Percentiles rank a stretch among this genome's conserved stretches.
Conservation (phyloP, 1,140 invertebrate genomes). For the Cephus cinctus region DNA sequence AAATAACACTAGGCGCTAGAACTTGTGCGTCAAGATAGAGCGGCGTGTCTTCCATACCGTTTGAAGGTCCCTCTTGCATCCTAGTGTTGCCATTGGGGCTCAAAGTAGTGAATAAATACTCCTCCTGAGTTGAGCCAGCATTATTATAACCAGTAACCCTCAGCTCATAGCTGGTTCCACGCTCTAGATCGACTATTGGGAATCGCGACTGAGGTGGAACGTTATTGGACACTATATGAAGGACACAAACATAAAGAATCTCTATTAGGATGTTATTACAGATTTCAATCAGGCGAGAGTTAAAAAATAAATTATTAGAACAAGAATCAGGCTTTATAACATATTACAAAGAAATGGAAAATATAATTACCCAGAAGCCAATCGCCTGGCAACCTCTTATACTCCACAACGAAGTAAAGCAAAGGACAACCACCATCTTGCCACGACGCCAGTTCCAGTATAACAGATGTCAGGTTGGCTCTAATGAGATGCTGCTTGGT, state of each 20-base stretch:
- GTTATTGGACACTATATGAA: slow-evolving; percentile 58
- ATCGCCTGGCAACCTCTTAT: slow-evolving; percentile 56
- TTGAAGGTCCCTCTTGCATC: slow-evolving; percentile 43
- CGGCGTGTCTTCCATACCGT: slow-evolving; percentile 43
- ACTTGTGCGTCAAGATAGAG: slow-evolving; percentile 55
- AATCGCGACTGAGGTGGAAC: slow-evolving; percentile 55
- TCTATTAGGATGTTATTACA: slow-evolving; percentile 4
- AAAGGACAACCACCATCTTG: slow-evolving; percentile 67
- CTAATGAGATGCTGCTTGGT: slow-evolving; percentile 55
- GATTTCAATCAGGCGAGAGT: background rate
- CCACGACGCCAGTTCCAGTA: slow-evolving; percentile 65
- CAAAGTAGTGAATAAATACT: slow-evolving; percentile 67
- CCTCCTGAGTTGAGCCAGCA: slow-evolving; percentile 66
- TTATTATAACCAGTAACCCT: slow-evolving; percentile 69
- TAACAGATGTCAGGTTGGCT: slow-evolving; percentile 63
- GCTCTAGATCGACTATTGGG: slow-evolving; percentile 63
- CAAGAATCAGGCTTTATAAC: background rate
- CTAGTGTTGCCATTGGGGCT: slow-evolving; percentile 54
- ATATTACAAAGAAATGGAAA: background rate
- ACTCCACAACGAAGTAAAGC: slow-evolving; percentile 64
- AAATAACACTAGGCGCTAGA: slow-evolving; percentile 54
- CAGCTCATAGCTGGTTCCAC: slow-evolving; percentile 67
- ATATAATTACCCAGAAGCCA: slow-evolving; percentile 49
- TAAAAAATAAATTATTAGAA: background rate
- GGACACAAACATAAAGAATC: too few species aligned